Percentiles rank a stretch among this genome's conserved stretches.
phyloP scores from a whole-genome alignment of 2,797 vertebrate genomes.

The Toxotes lorentzi region DNA sequence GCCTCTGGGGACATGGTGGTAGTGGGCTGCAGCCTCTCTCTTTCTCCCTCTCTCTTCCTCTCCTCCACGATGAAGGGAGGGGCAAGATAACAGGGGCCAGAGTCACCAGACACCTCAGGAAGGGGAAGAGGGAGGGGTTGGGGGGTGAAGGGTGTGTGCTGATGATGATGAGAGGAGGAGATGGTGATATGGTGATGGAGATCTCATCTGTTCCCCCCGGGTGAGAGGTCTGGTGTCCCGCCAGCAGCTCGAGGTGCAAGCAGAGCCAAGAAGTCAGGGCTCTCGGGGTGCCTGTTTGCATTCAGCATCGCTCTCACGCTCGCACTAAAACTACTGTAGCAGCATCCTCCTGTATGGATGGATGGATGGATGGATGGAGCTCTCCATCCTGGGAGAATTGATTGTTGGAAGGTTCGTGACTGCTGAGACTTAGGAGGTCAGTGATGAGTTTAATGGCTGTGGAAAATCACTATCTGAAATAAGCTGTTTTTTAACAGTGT shows the following conservation, averaged over 20 bases:
- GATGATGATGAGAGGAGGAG: constrained; percentile 58
- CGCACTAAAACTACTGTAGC: not conserved
- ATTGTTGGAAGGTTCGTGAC: constrained; percentile 33
- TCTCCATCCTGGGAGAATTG: constrained; percentile 10
- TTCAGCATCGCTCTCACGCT: not conserved
- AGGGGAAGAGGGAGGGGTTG: constrained; percentile 45
- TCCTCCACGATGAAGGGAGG: constrained; percentile 81
- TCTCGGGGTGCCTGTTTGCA: constrained; percentile 24
- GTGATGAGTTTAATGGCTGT: constrained; percentile 38
- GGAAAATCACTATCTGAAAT: constrained; percentile 8
- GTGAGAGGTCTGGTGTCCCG: constrained; percentile 44
- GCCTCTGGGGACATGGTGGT: constrained; percentile 83
- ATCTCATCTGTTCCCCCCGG: constrained; percentile 45
- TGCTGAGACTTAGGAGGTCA: constrained; percentile 44
- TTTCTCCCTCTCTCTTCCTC: constrained; percentile 74
- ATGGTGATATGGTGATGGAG: constrained; percentile 55
- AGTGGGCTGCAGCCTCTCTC: constrained; percentile 82
- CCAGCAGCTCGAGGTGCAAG: constrained; percentile 33
- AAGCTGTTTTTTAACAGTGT: not conserved
- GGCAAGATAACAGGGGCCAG: constrained; percentile 79
- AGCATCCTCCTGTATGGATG: constrained; percentile 22
- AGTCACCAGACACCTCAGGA: constrained; percentile 85
- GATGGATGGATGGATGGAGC: constrained; percentile 12
- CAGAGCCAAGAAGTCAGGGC: constrained; percentile 52
- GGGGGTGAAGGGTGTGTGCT: constrained; percentile 49